Evolutionary conservation across 2,888 invertebrate genomes (phyloP).

Genomic region (Nephrotoma guestfalica): DNA sequence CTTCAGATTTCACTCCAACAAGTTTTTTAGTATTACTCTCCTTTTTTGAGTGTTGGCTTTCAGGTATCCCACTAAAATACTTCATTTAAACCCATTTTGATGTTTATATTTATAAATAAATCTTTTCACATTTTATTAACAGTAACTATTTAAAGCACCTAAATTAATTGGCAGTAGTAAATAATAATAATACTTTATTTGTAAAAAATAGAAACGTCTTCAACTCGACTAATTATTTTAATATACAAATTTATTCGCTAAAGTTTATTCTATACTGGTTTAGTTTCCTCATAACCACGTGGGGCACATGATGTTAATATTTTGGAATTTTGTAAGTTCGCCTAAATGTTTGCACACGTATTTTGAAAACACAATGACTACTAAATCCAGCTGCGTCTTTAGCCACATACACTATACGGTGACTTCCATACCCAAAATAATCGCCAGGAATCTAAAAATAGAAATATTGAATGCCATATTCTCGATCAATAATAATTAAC

Average conservation of each 20-base stretch:
- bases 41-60: too few relatives aligned
- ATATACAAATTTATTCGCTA: not conserved
- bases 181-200: not conserved
- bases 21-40: too few relatives aligned
- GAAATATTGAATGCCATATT: not conserved
- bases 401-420: conserved; percentile 35
- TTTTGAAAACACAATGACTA: conserved; percentile 33
- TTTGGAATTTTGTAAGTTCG: not conserved
- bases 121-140: not conserved
- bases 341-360: conserved; percentile 12
- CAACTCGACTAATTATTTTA: not conserved
- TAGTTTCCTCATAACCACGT: not conserved
- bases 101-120: not conserved
- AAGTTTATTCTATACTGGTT: not conserved
- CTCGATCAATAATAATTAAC: not conserved
- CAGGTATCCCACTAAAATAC: too few relatives aligned
- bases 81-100: too few relatives aligned
- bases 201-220: not conserved
- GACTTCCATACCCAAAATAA: conserved; percentile 30
- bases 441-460: conserved; percentile 31
- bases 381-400: conserved; percentile 35
- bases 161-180: not conserved
- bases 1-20: too few relatives aligned
- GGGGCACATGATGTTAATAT: not conserved
- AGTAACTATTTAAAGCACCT: not conserved